A percentile compares a stretch with the other conserved stretches of the same genome.
phyloP scores from a whole-genome alignment of 2,113 vertebrate species.

The Leucoraja erinaceus region DNA sequence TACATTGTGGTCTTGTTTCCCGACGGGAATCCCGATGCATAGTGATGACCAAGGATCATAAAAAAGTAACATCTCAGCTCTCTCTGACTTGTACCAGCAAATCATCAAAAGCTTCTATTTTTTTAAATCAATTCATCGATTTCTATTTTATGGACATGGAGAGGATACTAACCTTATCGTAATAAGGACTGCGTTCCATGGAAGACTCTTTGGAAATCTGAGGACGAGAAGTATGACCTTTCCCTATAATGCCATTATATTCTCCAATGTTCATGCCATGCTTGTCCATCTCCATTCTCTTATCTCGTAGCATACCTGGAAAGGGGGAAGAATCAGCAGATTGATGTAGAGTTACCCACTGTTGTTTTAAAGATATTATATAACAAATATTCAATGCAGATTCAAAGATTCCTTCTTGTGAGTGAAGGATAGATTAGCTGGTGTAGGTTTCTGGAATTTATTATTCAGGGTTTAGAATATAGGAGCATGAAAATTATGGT shows the following conservation, averaged over 20 bases:
- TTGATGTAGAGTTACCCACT: neutral
- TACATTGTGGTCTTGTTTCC: neutral
- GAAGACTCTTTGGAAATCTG: conserved; percentile 87
- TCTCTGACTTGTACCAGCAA: neutral
- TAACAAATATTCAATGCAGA: neutral
- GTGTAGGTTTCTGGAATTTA: too few species aligned
- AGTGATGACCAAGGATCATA: neutral
- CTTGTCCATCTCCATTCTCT: conserved; percentile 83
- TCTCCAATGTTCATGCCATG: conserved; percentile 71
- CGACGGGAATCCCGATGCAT: neutral
- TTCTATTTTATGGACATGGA: neutral
- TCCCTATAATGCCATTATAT: conserved; percentile 77
- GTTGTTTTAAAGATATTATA: neutral
- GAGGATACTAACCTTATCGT: conserved; percentile 71
- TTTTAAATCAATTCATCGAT: neutral
- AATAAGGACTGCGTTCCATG: conserved; percentile 84
- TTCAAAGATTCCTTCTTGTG: neutral
- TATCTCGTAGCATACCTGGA: conserved; percentile 76
- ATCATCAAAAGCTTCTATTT: neutral
- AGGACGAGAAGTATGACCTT: conserved; percentile 74
- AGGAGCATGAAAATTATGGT: too few species aligned
- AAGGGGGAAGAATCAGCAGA: neutral
- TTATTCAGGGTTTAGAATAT: too few species aligned
- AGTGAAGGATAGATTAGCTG: neutral
- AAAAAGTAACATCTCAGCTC: neutral